Base-by-base conservation (phyloP, 2,797 vertebrate genomes). In the Xenopus petersii region DNA sequence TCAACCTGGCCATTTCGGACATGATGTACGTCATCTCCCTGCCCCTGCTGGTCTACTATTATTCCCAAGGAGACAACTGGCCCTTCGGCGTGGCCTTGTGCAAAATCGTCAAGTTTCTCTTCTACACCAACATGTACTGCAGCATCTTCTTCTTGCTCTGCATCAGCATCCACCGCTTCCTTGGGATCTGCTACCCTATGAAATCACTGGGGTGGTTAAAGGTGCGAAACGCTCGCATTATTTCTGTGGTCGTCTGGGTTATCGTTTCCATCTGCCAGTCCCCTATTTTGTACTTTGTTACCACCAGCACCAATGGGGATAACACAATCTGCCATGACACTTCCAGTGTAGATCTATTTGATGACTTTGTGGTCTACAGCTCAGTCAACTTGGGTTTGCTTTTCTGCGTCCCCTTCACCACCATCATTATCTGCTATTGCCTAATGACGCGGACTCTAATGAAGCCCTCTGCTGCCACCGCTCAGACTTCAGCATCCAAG, bases 111-210 rank as follows among this genome's bases (percentile, higher is more conserved):
- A 96, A 95, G 77, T 98, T 98, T 87, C 90, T 99, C 47, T 99
- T 98, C 84, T 99, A 98, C 82, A 91, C 94, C 81, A 98, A 99
- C 84, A 88, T 98, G 54, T 98, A 98, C 47, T 94, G 95, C 88
- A 96, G 85, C 87, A 97, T 98, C 85, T 91, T 98, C 13, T 99
- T 99, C 88, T 92, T 99, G 80, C 94, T 93, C 71, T 98, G 96
- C 75, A 97, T 99, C 90, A 99, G 95, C 75, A 70, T 95, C 67
- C 95, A 98, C 63, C 92, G 97, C 0, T 99, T 96, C 78, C 72
- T 98, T 67, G 97, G 97, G 0, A 84, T 99, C 84, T 93, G 97
- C 80, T 91, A 92, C 69, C 96, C 97, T 0, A 86, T 99, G 63
- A 93, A 84, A 58, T 97, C 97, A 0, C 86, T 97, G 74, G 85